Evolutionary conservation across 2,113 vertebrate species (phyloP).

Genomic region (Atlantisia rogersi): DNA sequence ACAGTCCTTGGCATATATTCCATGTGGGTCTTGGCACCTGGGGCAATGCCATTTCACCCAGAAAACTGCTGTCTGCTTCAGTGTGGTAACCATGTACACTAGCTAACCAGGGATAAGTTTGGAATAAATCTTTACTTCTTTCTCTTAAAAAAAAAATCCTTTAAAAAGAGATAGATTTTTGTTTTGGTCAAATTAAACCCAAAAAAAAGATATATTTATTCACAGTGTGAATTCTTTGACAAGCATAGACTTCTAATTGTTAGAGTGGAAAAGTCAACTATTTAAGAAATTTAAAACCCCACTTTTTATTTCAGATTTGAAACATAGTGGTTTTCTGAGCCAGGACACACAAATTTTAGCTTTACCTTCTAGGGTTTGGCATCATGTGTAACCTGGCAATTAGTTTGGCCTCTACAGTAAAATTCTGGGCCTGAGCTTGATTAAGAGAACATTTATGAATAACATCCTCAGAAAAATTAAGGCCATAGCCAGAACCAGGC

Average conservation of each 20-base stretch:
- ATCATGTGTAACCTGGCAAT: constrained; percentile 58
- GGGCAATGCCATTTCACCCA: constrained; percentile 50
- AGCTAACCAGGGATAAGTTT: constrained; percentile 38
- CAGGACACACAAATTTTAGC: constrained; percentile 85
- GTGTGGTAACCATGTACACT: constrained; percentile 28
- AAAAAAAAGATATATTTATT: constrained; percentile 70
- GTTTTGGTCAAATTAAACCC: constrained; percentile 73
- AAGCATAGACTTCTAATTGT: constrained; percentile 83
- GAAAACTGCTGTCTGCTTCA: constrained; percentile 55
- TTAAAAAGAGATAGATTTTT: constrained; percentile 57
- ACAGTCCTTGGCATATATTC: constrained; percentile 17
- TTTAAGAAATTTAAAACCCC: constrained; percentile 76
- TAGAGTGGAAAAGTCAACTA: constrained; percentile 81
- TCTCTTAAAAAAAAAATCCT: neutral
- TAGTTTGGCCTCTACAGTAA: constrained; percentile 75
- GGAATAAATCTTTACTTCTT: constrained; percentile 6
- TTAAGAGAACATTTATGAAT: constrained; percentile 85
- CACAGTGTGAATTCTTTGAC: constrained; percentile 73
- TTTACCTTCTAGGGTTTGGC: constrained; percentile 82
- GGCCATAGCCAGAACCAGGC: constrained; percentile 17
- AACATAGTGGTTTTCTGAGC: constrained; percentile 56
- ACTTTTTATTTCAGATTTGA: constrained; percentile 65
- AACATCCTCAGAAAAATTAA: constrained; percentile 83
- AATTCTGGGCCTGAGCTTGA: constrained; percentile 80
- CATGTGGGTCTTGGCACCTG: constrained; percentile 42